Base-by-base conservation (phyloP, 2,888 invertebrate genomes). In the Drosophila eohydei region DNA sequence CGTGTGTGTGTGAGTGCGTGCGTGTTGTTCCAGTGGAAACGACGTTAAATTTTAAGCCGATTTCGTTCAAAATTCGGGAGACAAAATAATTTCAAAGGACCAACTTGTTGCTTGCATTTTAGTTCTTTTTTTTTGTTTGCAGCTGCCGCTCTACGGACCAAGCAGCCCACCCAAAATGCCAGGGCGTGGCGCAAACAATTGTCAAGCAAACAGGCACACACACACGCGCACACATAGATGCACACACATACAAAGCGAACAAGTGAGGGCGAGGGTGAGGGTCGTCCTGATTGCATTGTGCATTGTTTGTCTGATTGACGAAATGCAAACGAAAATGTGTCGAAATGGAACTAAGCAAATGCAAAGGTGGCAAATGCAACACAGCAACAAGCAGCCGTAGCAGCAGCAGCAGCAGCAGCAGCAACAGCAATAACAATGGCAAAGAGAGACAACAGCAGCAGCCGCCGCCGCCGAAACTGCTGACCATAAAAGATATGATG, bases 291-390 rank as follows among this genome's bases (percentile, higher is more conserved):
- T 87, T 85, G 88, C 85, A 87, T 75, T 84, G 79, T 78, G 82
- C 61, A 82, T 82, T 83, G 79, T 88, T 84, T 88, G 81, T 84
- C 87, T 88, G 84, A 88, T 84, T 84, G 88, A 88, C 84, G 84
- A 84, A 84, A 84, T 86, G 84, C 84, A 84, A 84, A 85, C 87
- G 87, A 86, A 87, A 87, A 84, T 88, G 81, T 86, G 89, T 86
- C 83, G 88, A 87, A 86, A 86, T 83, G 83, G 80, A 80, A 89
- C 86, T 89, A 89, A 86, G 85, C 78, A 87, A 89, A 86, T 84
- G 83, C 72, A 80, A 81, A 89, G 84, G 83, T 83, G 82, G 81
- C 83, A 79, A 80, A 74, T 77, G 71, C 81, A 77, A 66, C 76
- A 71, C 65, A 26, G 65, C 52, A 43, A 65, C 57, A 52, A 36